Conservation (phyloP, 2,113 vertebrate genomes). For the Rhinolophus sinicus region DNA sequence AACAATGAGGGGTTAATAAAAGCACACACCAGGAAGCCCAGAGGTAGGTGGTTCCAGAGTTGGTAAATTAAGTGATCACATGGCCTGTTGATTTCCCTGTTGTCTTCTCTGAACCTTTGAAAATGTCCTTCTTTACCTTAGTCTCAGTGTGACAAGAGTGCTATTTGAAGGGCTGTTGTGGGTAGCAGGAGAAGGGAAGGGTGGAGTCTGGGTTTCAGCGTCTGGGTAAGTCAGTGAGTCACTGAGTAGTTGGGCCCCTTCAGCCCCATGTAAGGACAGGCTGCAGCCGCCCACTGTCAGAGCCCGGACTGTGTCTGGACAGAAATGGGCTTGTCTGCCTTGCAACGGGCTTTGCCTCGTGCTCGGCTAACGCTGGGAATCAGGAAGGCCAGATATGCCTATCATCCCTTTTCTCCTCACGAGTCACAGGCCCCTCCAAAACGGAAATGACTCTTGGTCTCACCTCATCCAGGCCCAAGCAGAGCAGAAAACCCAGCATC, state of each 20-base stretch:
- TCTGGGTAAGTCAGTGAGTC: conserved; percentile 62
- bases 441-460: background rate
- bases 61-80: background rate
- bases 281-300: conserved; percentile 63
- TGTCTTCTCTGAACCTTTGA: conserved; percentile 7
- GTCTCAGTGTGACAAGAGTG: background rate
- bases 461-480: background rate
- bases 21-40: background rate
- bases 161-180: conserved; percentile 18
- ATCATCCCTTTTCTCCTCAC: background rate
- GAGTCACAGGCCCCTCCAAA: background rate
- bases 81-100: background rate
- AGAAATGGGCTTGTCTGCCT: conserved; percentile 74
- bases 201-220: conserved; percentile 44
- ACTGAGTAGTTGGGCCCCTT: conserved; percentile 58
- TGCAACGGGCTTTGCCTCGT: background rate
- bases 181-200: conserved; percentile 42
- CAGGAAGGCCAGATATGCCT: conserved; percentile 17
- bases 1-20: background rate
- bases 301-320: conserved; percentile 68
- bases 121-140: conserved; percentile 17
- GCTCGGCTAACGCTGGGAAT: conserved; percentile 45
- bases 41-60: background rate
- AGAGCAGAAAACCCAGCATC: background rate
- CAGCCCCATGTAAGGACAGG: conserved; percentile 62